Percentiles rank a stretch among this genome's conserved stretches.
These are phyloP conservation scores for Coendou prehensilis DNA, from an alignment of 2,797 vertebrate species.

Conservation along the genomic window DNA sequence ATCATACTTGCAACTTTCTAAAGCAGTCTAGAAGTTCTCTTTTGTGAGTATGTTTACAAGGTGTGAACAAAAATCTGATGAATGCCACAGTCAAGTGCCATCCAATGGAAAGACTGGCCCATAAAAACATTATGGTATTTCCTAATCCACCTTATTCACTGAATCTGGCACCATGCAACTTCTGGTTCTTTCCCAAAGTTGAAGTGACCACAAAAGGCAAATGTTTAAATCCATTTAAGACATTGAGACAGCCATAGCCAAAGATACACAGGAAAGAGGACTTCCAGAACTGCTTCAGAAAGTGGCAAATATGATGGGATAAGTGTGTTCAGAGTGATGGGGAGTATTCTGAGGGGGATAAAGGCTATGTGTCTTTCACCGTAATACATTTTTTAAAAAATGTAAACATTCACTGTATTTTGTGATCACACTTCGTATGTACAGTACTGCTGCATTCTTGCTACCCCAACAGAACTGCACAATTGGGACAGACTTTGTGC, in stretches of 20 bases:
- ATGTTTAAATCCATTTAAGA: not conserved
- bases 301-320: not conserved
- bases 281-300: not conserved
- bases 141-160: not conserved
- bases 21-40: not conserved
- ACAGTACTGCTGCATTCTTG: not conserved
- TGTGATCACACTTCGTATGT: not conserved
- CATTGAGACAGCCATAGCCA: not conserved
- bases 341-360: not conserved
- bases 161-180: not conserved
- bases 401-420: not conserved
- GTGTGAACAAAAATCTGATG: not conserved
- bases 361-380: not conserved
- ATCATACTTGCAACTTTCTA: not conserved
- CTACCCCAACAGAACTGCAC: not conserved
- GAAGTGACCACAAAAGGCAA: not conserved
- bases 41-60: not conserved
- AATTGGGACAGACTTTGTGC: not conserved
- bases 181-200: not conserved
- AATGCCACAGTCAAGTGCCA: not conserved
- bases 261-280: not conserved
- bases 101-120: not conserved
- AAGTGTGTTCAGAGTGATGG: not conserved
- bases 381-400: not conserved
- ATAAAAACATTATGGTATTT: not conserved